Conservation (phyloP, 2,113 vertebrate genomes). For the Pelodiscus sinensis region DNA sequence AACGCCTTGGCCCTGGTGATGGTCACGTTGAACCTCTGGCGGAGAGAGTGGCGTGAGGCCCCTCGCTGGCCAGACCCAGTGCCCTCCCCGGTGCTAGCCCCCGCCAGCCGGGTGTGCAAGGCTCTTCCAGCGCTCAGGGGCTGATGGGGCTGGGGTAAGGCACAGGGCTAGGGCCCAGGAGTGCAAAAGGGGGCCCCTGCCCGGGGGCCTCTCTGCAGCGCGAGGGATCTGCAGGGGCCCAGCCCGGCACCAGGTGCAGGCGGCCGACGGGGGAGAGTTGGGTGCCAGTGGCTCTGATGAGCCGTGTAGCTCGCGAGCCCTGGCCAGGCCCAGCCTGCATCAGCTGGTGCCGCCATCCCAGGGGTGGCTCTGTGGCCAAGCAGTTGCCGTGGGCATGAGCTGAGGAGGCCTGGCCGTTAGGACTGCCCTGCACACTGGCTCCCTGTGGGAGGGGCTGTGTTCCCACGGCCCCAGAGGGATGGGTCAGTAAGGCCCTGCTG, state of each 20-base stretch:
- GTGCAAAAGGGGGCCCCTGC: no score
- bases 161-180: no score
- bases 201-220: no score
- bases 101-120: no score
- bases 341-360: neutral
- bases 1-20: conserved; percentile 93
- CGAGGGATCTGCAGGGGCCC: no score
- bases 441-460: neutral
- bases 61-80: neutral
- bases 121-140: no score
- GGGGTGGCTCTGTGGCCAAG: neutral
- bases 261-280: neutral
- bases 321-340: no score
- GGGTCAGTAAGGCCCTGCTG: neutral
- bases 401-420: neutral
- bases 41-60: neutral
- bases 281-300: neutral
- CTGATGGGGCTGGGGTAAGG: no score
- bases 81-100: neutral
- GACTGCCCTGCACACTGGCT: neutral
- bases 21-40: conserved; percentile 94
- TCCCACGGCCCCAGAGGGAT: neutral
- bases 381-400: neutral
- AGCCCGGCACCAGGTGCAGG: no score
- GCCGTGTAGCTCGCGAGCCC: no score